Evolutionary conservation across 2,113 vertebrate genomes (phyloP).

Genomic region (Chaenogobius annularis): DNA sequence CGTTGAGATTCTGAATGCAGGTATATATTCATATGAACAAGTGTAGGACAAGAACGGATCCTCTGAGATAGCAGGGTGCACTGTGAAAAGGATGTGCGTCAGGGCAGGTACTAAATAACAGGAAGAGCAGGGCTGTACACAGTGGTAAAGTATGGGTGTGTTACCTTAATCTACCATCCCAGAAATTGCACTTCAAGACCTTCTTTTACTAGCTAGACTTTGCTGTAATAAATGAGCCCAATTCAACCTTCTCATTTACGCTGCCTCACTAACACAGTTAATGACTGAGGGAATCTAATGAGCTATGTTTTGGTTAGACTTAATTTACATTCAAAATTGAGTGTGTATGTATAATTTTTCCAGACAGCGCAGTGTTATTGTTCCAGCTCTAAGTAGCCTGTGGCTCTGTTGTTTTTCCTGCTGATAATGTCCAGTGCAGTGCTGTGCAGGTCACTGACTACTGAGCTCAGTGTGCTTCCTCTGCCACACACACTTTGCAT

Average conservation of each 20-base stretch:
- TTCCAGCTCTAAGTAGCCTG: constrained; percentile 60
- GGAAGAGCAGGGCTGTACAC: constrained; percentile 76
- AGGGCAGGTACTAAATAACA: constrained; percentile 82
- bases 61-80: constrained; percentile 64
- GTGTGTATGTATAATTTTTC: constrained; percentile 55
- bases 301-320: constrained; percentile 14
- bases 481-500: constrained; percentile 7
- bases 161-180: constrained; percentile 57
- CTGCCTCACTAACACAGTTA: not conserved
- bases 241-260: not conserved
- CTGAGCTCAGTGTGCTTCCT: constrained; percentile 37
- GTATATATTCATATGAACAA: not conserved
- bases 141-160: constrained; percentile 73
- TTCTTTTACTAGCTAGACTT: constrained; percentile 1
- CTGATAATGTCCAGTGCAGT: constrained; percentile 65
- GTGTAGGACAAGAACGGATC: constrained; percentile 5
- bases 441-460: constrained; percentile 56
- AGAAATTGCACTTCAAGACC: constrained; percentile 9
- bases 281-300: constrained; percentile 5
- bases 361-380: constrained; percentile 68
- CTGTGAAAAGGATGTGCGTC: constrained; percentile 77
- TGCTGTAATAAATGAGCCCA: not conserved
- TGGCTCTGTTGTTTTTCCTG: constrained; percentile 75
- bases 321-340: constrained; percentile 9
- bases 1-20: not conserved